These are phyloP conservation scores for Forbesichthys agassizii DNA, from an alignment of 2,113 vertebrate species.

Conservation along the genomic window DNA sequence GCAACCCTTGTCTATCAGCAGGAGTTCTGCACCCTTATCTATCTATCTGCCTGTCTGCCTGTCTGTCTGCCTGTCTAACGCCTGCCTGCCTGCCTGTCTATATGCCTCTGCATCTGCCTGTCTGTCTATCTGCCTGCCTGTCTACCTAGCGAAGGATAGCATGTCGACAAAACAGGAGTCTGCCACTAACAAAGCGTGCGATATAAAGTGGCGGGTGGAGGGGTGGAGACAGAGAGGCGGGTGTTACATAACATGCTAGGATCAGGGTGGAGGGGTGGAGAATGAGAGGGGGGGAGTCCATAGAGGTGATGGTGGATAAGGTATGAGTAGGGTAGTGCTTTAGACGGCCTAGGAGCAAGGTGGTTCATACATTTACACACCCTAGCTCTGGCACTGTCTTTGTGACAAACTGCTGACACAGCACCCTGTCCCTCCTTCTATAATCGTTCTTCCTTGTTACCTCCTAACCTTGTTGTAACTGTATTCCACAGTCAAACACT, in stretches of 20 bases:
- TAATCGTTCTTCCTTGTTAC: background rate
- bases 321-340: conserved; percentile 40
- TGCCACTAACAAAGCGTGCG: conserved; percentile 34
- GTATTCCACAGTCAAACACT: background rate
- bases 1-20: conserved; percentile 42
- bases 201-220: conserved; percentile 39
- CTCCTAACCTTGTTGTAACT: background rate
- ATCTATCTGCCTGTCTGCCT: background rate
- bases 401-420: conserved; percentile 5
- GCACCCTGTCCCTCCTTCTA: conserved; percentile 6
- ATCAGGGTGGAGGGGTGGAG: conserved; percentile 29
- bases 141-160: too few relatives aligned
- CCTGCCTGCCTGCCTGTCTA: background rate
- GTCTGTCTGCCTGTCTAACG: background rate
- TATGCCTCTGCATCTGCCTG: too few relatives aligned
- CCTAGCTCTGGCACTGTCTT: conserved; percentile 4
- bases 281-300: conserved; percentile 39
- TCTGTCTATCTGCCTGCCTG: too few relatives aligned
- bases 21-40: conserved; percentile 20
- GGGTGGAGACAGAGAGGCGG: conserved; percentile 34
- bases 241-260: conserved; percentile 47
- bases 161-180: too few relatives aligned
- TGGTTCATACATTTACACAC: conserved; percentile 39
- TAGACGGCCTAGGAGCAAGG: conserved; percentile 31
- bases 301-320: conserved; percentile 37